These are phyloP conservation scores for Monopterus albus DNA, from an alignment of 2,113 vertebrate species.

Conservation along the genomic window DNA sequence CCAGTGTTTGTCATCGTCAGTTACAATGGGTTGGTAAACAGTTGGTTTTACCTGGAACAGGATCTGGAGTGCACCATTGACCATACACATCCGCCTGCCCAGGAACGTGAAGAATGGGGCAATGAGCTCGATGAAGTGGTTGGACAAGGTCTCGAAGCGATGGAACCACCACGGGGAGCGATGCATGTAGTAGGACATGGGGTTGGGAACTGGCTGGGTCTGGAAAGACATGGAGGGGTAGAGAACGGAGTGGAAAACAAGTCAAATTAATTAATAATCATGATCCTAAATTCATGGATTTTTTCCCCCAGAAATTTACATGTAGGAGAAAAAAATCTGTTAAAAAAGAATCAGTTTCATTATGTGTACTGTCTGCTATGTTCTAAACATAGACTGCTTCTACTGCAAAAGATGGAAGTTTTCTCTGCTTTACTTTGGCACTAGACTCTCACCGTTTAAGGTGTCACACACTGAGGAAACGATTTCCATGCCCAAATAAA, in stretches of 20 bases:
- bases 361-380: neutral
- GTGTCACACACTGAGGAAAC: constrained; percentile 16
- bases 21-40: neutral
- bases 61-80: constrained; percentile 88
- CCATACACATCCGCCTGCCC: constrained; percentile 85
- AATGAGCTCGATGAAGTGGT: constrained; percentile 91
- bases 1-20: too few relatives aligned
- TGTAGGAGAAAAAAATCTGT: too few relatives aligned
- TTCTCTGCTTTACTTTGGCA: constrained; percentile 39
- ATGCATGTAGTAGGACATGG: constrained; percentile 93
- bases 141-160: constrained; percentile 86
- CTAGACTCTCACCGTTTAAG: constrained; percentile 5
- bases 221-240: constrained; percentile 55
- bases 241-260: too few relatives aligned
- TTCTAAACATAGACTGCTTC: constrained; percentile 3
- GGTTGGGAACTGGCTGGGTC: constrained; percentile 95
- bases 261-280: too few relatives aligned
- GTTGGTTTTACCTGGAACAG: constrained; percentile 89
- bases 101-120: constrained; percentile 91
- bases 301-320: too few relatives aligned
- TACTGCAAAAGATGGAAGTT: neutral
- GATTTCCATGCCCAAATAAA: constrained; percentile 67
- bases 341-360: too few relatives aligned
- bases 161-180: constrained; percentile 91
- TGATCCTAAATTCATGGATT: too few relatives aligned